phyloP scores from a whole-genome alignment of 2,113 vertebrate genomes.

The Anser cygnoides region DNA sequence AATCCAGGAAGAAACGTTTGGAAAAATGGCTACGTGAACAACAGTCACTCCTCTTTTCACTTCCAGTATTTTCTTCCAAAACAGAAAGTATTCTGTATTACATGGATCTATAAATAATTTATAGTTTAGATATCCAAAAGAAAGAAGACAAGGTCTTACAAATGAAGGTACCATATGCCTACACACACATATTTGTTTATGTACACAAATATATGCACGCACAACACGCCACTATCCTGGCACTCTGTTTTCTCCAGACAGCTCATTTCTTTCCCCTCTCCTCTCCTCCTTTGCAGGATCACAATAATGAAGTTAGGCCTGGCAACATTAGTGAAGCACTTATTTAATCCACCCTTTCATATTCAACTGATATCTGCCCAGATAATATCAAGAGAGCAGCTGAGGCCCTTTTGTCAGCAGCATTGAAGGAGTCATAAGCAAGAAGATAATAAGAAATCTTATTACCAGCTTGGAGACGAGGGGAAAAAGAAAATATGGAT shows the following conservation, averaged over 20 bases:
- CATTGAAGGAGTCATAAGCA: slow-evolving; percentile 27
- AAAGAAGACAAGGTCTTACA: slow-evolving; percentile 11
- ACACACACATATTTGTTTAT: background rate
- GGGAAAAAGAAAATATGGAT: slow-evolving; percentile 11
- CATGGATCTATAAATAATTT: slow-evolving; percentile 36
- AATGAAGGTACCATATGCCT: slow-evolving; percentile 22
- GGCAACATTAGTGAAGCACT: slow-evolving; percentile 26
- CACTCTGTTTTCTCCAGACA: background rate
- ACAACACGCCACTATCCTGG: background rate
- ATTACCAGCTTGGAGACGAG: background rate
- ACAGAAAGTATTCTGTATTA: background rate
- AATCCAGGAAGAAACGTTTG: background rate
- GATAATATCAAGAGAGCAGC: slow-evolving; percentile 19
- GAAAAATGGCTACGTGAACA: background rate
- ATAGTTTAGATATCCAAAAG: slow-evolving; percentile 14
- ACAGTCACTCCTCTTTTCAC: background rate
- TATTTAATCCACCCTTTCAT: slow-evolving; percentile 61
- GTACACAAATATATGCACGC: background rate
- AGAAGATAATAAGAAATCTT: slow-evolving; percentile 52
- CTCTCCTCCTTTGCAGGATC: background rate
- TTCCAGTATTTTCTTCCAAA: background rate
- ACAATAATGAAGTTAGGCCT: slow-evolving; percentile 29
- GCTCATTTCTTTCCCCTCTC: background rate
- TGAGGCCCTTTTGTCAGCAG: slow-evolving; percentile 18
- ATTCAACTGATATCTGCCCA: slow-evolving; percentile 31